Evolutionary conservation across 2,113 vertebrate species (phyloP).

Genomic region (Calyptomena viridis): DNA sequence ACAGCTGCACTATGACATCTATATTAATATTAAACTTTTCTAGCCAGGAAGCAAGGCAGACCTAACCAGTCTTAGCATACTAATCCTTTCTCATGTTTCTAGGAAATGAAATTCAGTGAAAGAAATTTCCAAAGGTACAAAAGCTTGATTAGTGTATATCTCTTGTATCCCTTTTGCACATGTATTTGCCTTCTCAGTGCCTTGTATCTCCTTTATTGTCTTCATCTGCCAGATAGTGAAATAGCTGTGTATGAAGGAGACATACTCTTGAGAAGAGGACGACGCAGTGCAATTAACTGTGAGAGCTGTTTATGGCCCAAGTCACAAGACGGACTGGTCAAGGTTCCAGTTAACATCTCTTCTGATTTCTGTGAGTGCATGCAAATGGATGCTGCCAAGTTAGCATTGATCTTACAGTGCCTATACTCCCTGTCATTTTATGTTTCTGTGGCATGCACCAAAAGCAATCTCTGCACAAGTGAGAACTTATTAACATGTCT

Average conservation of each 20-base stretch:
- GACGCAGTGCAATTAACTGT: constrained; percentile 64
- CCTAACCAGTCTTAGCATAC: not conserved
- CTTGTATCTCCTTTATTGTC: not conserved
- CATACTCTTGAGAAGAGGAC: constrained; percentile 51
- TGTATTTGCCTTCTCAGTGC: not conserved
- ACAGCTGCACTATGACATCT: not conserved
- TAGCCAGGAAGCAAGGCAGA: not conserved
- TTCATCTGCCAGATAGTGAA: constrained; percentile 6
- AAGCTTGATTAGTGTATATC: not conserved
- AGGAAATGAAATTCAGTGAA: not conserved
- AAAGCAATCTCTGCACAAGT: not conserved
- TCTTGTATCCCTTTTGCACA: not conserved
- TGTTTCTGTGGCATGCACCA: not conserved
- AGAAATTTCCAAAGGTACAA: not conserved
- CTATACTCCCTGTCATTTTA: not conserved
- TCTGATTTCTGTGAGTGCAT: constrained; percentile 65
- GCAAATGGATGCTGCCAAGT: not conserved
- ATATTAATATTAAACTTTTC: not conserved
- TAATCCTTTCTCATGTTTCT: not conserved
- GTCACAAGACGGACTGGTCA: constrained; percentile 59
- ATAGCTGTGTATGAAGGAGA: constrained; percentile 48
- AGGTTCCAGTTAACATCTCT: constrained; percentile 64
- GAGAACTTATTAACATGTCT: not conserved
- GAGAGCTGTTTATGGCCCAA: constrained; percentile 65
- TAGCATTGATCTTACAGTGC: not conserved